These are phyloP conservation scores for Sylvilagus floridanus DNA, from an alignment of 2,797 vertebrate genomes.

Conservation along the genomic window DNA sequence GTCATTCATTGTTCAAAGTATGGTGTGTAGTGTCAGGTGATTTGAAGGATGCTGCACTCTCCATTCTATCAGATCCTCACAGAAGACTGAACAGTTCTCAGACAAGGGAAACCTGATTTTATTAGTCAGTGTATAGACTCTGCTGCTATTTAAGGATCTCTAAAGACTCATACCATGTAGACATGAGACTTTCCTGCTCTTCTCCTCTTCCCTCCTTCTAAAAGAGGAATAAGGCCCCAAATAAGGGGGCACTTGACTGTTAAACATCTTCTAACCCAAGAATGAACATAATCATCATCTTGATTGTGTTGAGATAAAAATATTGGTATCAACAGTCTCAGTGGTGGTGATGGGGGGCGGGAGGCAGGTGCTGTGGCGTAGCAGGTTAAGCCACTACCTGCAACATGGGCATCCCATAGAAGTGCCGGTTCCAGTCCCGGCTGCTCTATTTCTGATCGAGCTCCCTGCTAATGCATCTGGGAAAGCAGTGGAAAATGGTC, in stretches of 20 bases:
- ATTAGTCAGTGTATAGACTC: neutral
- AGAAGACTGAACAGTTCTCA: neutral
- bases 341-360: no score
- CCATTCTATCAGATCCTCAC: neutral
- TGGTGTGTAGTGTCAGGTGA: neutral
- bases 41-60: neutral
- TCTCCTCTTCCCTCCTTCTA: neutral
- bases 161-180: neutral
- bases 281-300: neutral
- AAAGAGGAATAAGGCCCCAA: conserved; percentile 32
- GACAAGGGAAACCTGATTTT: neutral
- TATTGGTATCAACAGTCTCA: neutral
- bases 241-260: neutral
- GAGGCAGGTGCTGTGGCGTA: no score
- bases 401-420: no score
- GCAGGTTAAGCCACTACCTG: no score
- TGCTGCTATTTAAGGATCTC: neutral
- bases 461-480: no score
- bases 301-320: conserved; percentile 35
- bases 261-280: neutral
- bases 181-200: neutral
- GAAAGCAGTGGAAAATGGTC: no score
- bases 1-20: neutral
- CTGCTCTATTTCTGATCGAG: no score
- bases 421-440: no score